phyloP scores from a whole-genome alignment of 2,888 invertebrate genomes.

The Macaria liturata region DNA sequence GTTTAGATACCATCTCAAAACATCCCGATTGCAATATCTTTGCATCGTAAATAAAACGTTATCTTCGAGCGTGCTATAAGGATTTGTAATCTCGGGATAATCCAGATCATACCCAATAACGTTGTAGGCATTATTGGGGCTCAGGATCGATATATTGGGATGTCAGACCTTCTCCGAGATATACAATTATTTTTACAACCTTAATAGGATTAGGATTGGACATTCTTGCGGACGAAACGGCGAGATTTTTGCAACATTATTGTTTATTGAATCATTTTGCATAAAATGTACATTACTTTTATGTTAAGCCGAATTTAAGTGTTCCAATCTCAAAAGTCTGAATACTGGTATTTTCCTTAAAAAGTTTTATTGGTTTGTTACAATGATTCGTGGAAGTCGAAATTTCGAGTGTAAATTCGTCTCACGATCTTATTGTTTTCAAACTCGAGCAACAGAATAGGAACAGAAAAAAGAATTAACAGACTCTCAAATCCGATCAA shows the following conservation, averaged over 20 bases:
- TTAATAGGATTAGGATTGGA: slow-evolving; percentile 19
- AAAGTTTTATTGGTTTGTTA: too few relatives aligned
- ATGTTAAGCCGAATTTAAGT: slow-evolving; percentile 6
- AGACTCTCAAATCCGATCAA: slow-evolving; percentile 30
- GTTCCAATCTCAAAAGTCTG: too few relatives aligned
- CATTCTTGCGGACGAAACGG: slow-evolving; percentile 8
- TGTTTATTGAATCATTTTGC: slow-evolving; percentile 6
- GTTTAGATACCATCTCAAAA: slow-evolving; percentile 64
- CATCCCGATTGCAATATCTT: slow-evolving; percentile 55
- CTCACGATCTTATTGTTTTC: slow-evolving; percentile 33
- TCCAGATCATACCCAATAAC: slow-evolving; percentile 51
- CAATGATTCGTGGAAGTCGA: too few relatives aligned
- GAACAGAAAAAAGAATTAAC: slow-evolving; percentile 32
- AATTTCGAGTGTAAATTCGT: slow-evolving; percentile 20
- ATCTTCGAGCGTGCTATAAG: slow-evolving; percentile 53
- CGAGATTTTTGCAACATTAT: slow-evolving; percentile 8
- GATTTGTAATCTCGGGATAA: slow-evolving; percentile 60
- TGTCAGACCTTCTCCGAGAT: slow-evolving; percentile 11
- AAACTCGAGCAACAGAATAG: slow-evolving; percentile 24
- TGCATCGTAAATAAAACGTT: slow-evolving; percentile 47
- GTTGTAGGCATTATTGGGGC: slow-evolving; percentile 37
- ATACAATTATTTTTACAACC: slow-evolving; percentile 24
- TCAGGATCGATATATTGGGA: slow-evolving; percentile 22
- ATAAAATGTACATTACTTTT: slow-evolving; percentile 12
- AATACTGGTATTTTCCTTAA: too few relatives aligned